Conservation (phyloP, 1,140 invertebrate species). For the Drosophila seguyi region DNA sequence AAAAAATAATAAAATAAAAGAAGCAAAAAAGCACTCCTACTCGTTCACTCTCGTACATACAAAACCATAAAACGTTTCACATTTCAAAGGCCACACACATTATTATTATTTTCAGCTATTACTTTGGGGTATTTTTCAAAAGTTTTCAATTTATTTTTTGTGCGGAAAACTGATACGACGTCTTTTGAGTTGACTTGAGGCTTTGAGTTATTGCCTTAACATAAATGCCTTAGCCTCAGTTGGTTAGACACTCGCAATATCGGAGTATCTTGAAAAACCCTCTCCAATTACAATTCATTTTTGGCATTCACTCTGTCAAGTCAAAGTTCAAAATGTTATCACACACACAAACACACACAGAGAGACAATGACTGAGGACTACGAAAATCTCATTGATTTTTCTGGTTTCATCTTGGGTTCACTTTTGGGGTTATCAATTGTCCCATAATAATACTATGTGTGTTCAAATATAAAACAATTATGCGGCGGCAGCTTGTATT, state of each 20-base stretch:
- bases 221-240: slow-evolving; percentile 21
- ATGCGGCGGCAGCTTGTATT: slow-evolving; percentile 4
- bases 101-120: slow-evolving; percentile 56
- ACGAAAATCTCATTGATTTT: slow-evolving; percentile 23
- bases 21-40: slow-evolving; percentile 17
- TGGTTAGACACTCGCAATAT: not conserved
- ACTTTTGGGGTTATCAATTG: slow-evolving; percentile 31
- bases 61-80: slow-evolving; percentile 57
- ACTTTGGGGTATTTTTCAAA: slow-evolving; percentile 42
- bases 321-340: slow-evolving; percentile 48
- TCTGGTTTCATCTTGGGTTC: slow-evolving; percentile 23
- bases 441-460: slow-evolving; percentile 15
- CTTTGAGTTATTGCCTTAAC: slow-evolving; percentile 44
- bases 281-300: slow-evolving; percentile 34
- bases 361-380: not conserved
- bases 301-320: slow-evolving; percentile 21
- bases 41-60: not conserved
- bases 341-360: not conserved
- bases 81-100: slow-evolving; percentile 67
- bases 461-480: slow-evolving; percentile 30
- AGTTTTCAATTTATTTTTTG: slow-evolving; percentile 59
- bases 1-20: slow-evolving; percentile 7
- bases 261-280: slow-evolving; percentile 1
- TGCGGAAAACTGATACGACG: slow-evolving; percentile 54
- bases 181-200: slow-evolving; percentile 27